Evolutionary conservation across 1,140 invertebrate species (phyloP).

Genomic region (Meloidogyne hapla): DNA sequence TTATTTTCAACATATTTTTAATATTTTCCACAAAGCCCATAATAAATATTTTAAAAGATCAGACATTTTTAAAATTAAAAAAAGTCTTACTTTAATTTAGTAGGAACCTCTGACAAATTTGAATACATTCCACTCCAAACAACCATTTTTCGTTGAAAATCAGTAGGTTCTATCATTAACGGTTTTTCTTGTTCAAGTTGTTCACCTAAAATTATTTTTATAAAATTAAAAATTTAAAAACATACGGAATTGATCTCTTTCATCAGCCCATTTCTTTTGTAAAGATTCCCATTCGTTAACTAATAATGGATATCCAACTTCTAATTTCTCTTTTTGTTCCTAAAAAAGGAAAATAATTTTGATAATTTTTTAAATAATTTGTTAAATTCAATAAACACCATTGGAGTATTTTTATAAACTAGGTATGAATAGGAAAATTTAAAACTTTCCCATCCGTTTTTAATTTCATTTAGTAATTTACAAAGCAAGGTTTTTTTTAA

Average conservation of each 20-base stretch:
- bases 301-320: neutral
- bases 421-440: too few species aligned
- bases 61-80: too few species aligned
- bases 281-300: neutral
- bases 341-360: neutral
- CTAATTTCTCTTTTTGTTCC: neutral
- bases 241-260: neutral
- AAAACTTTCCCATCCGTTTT: too few species aligned
- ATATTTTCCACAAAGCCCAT: too few species aligned
- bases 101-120: neutral
- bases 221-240: neutral
- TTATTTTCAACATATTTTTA: too few species aligned
- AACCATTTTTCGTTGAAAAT: neutral
- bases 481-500: too few species aligned
- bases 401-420: too few species aligned
- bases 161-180: neutral
- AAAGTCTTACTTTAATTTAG: neutral
- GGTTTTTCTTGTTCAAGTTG: neutral
- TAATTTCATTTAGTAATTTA: too few species aligned
- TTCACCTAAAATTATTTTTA: neutral
- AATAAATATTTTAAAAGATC: too few species aligned
- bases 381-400: too few species aligned
- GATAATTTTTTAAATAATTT: too few species aligned
- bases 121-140: neutral
- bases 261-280: neutral